Conservation (phyloP, 2,797 vertebrate species). For the Vireo griseus region DNA sequence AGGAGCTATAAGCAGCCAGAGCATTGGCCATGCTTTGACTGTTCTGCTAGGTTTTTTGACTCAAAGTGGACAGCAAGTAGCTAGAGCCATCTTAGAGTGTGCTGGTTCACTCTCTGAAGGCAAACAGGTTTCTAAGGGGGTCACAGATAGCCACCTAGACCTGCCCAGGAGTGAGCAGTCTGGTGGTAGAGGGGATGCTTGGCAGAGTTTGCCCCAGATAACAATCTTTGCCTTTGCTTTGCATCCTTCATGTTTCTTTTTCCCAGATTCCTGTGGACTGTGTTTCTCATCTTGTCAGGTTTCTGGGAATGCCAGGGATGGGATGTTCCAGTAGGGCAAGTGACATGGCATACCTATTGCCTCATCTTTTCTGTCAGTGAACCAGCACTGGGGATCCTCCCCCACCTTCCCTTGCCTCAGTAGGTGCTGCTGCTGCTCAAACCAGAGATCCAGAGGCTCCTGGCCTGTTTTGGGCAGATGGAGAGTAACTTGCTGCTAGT, state of each 20-base stretch:
- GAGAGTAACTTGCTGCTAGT: not conserved
- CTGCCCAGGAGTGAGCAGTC: not conserved
- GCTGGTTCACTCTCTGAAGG: not conserved
- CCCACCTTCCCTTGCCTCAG: not conserved
- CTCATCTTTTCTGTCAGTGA: not conserved
- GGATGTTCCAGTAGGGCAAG: fast-evolving
- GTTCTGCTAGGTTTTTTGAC: not conserved
- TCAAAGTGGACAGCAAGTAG: not conserved
- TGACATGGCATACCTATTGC: fast-evolving
- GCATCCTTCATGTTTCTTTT: not conserved
- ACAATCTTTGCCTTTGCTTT: fast-evolving
- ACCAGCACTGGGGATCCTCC: not conserved
- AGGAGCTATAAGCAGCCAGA: not conserved
- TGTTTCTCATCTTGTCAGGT: not conserved
- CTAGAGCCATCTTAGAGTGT: not conserved
- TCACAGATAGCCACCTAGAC: not conserved
- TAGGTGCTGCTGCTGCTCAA: not conserved
- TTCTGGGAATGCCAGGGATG: not conserved
- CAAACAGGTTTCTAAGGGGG: not conserved
- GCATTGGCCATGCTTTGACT: fast-evolving
- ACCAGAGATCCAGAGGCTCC: not conserved
- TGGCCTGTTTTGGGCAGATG: too few species aligned
- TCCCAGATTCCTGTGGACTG: not conserved
- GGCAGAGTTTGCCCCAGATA: not conserved
- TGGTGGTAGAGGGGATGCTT: fast-evolving